These are phyloP conservation scores for Ceyx cyanopectus DNA, from an alignment of 2,113 vertebrate species.

Conservation along the genomic window DNA sequence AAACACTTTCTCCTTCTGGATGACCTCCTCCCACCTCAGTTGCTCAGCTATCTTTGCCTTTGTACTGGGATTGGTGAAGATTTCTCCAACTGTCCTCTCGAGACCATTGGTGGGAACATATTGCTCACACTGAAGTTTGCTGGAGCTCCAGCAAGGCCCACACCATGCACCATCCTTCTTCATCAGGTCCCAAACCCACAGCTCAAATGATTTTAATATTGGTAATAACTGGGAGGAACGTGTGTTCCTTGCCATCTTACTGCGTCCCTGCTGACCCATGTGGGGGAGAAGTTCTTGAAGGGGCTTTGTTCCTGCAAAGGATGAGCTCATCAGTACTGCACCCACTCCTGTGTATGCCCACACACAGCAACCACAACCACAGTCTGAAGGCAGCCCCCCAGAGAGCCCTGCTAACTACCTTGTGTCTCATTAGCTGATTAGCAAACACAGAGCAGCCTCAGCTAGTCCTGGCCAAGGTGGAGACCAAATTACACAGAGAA, in stretches of 20 bases:
- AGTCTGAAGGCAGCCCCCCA: background rate
- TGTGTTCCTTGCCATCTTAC: background rate
- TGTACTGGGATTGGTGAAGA: background rate
- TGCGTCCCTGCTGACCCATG: background rate
- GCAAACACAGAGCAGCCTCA: background rate
- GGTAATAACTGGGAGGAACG: background rate
- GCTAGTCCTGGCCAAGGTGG: background rate
- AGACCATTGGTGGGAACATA: background rate
- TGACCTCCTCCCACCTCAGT: background rate
- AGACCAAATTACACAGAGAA: background rate
- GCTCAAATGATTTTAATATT: background rate
- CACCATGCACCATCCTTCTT: background rate
- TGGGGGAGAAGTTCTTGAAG: background rate
- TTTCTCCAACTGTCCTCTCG: background rate
- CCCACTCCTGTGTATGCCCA: background rate
- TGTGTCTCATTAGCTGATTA: background rate
- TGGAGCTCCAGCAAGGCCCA: background rate
- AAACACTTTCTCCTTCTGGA: background rate
- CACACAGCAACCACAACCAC: background rate
- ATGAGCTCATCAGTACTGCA: slow-evolving; percentile 21
- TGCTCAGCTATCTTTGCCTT: background rate
- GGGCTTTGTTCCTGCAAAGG: background rate
- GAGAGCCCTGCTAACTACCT: background rate
- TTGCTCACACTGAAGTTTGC: background rate
- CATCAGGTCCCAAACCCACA: background rate